phyloP scores from a whole-genome alignment of 2,888 invertebrate species.

The Xanthorhoe designata region DNA sequence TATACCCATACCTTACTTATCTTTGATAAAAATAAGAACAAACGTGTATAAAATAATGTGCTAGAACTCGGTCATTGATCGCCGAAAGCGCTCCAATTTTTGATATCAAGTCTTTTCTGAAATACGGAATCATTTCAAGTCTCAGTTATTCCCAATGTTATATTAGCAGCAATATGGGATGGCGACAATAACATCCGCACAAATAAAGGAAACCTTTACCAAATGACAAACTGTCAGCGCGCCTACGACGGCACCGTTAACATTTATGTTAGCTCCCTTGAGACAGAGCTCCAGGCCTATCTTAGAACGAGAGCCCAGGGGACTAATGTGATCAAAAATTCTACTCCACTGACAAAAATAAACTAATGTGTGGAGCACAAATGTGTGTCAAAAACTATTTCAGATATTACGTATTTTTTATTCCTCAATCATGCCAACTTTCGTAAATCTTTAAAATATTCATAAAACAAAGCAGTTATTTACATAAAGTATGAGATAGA shows the following conservation, averaged over 20 bases:
- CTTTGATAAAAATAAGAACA: neutral
- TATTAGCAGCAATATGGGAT: slow-evolving; percentile 7
- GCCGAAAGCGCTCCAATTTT: neutral
- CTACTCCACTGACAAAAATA: neutral
- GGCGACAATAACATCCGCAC: slow-evolving; percentile 29
- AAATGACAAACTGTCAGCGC: slow-evolving; percentile 44
- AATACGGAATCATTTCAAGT: neutral
- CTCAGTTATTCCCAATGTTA: neutral
- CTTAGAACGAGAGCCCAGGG: slow-evolving; percentile 39
- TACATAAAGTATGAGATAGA: neutral
- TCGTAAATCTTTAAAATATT: no score
- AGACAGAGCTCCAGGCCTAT: slow-evolving; percentile 66
- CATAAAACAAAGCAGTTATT: neutral
- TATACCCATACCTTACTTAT: neutral
- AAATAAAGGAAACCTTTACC: slow-evolving; percentile 44
- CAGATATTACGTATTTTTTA: no score
- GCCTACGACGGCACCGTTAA: slow-evolving; percentile 53
- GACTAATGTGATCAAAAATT: neutral
- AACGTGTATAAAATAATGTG: neutral
- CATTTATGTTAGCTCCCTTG: slow-evolving; percentile 66
- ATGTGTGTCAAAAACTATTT: no score
- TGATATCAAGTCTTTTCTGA: neutral
- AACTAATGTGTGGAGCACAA: neutral
- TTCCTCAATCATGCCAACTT: no score
- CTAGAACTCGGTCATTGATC: neutral